Conservation (phyloP, 1,140 invertebrate genomes). For the Neodiprion lecontei region DNA sequence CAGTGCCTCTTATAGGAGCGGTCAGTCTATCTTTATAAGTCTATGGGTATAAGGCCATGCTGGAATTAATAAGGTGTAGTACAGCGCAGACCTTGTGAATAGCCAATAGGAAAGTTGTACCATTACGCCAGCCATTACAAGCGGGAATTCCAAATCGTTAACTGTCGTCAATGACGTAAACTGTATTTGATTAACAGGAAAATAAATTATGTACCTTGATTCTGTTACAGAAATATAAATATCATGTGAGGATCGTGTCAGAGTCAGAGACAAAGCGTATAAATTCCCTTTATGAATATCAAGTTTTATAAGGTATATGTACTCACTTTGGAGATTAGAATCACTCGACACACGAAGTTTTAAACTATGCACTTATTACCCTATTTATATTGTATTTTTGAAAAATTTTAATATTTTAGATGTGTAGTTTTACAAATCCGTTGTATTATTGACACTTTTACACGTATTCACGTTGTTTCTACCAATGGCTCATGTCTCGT, state of each 20-base stretch:
- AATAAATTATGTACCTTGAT: background rate
- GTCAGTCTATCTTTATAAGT: no score
- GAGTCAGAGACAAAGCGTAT: background rate
- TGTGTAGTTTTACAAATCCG: no score
- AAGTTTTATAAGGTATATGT: no score
- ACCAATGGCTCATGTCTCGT: no score
- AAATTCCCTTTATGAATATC: background rate
- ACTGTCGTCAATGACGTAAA: background rate
- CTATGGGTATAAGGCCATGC: background rate
- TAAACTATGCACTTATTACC: no score
- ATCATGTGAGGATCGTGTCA: background rate
- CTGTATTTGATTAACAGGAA: background rate
- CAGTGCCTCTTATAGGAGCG: no score
- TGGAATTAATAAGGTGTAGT: constrained; percentile 7
- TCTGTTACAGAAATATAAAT: background rate
- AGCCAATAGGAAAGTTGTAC: background rate
- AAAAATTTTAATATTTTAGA: no score
- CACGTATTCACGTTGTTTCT: no score
- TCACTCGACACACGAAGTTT: no score
- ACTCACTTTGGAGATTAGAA: no score
- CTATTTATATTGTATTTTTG: no score
- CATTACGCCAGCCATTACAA: background rate
- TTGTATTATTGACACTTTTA: no score
- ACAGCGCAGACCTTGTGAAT: background rate
- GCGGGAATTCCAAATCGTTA: background rate